A percentile compares a stretch with the other conserved stretches of the same genome.
Conservation (phyloP, 2,888 invertebrate species). For the Acanthococcus lagerstroemiae region DNA sequence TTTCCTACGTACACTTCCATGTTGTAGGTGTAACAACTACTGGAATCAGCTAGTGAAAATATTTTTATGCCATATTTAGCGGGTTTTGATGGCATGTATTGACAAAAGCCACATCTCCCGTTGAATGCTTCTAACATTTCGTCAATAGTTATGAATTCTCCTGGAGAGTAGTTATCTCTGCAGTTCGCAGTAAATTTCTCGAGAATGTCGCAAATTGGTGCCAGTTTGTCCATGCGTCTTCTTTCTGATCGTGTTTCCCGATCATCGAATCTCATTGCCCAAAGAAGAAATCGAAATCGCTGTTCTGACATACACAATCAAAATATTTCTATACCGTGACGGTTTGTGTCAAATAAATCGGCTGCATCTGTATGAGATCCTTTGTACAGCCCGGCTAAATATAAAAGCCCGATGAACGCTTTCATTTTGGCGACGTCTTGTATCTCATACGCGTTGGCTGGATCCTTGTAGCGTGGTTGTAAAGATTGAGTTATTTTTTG, state of each 20-base stretch:
- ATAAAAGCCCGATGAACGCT: conserved; percentile 35
- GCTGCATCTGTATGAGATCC: conserved; percentile 33
- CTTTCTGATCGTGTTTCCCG: background rate
- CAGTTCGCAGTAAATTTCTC: conserved; percentile 38
- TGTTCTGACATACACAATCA: background rate
- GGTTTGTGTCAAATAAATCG: background rate
- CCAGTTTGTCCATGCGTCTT: background rate
- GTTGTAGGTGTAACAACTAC: conserved; percentile 32
- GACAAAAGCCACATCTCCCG: conserved; percentile 37
- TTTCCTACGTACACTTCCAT: conserved; percentile 33
- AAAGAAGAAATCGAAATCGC: background rate
- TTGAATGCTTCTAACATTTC: conserved; percentile 38
- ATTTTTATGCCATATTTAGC: conserved; percentile 39
- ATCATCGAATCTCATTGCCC: background rate
- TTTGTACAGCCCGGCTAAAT: conserved; percentile 30
- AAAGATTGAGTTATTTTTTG: too few relatives aligned
- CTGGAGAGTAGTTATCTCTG: conserved; percentile 34
- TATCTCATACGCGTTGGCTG: too few relatives aligned
- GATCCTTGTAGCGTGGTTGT: too few relatives aligned
- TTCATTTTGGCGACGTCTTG: conserved; percentile 34
- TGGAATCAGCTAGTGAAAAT: conserved; percentile 36
- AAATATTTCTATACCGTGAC: background rate
- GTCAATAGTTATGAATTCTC: conserved; percentile 37
- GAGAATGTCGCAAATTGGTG: background rate
- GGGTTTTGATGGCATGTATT: conserved; percentile 39